Evolutionary conservation across 2,797 vertebrate species (phyloP), one percentile per base, ranked within the genome.

Genomic region (Falco peregrinus): DNA sequence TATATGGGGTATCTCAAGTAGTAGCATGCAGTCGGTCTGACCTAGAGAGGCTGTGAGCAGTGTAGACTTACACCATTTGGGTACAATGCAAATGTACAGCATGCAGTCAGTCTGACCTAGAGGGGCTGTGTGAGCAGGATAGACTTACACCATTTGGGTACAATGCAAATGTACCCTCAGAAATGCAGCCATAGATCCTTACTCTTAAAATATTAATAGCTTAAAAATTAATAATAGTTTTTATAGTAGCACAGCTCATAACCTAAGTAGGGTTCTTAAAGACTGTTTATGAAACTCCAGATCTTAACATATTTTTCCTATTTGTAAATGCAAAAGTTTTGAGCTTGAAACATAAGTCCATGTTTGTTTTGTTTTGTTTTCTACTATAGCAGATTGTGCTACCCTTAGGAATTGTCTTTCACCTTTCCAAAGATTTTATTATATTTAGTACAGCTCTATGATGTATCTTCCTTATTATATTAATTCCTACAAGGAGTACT

Each of bases 381-480:
- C 45, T 71, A 10, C 16, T 59, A 5, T 9, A 91, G 51, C 5
- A 70, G 33, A 53, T 59, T 54, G 10, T 60, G 26, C 13, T 79
- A 39, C 26, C 10, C 19, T 39, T 81, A 63, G 29, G 56, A 90
- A 67, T 82, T 87, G 17, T 50, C 45, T 65, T 89, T 89, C 57
- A 78, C 16, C 21, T 67, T 84, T 63, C 24, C 25, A 43, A 90
- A 80, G 25, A 64, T 56, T 89, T 65, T 91, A 77, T 78, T 89
- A 59, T 22, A 88, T 84, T 70, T 83, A 86, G 79, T 80, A 85
- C 89, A 96, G 19, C 8, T 76, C 25, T 79, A n/a, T 87, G 16
- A 50, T 91, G 25, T 86, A 74, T 78, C 43, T 47, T 82, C 15
- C 59, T 73, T 88, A 82, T 84, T 82, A 74, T 59, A 87, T 76